Base-by-base conservation (phyloP, 2,888 invertebrate genomes). In the Eilema sororculum region DNA sequence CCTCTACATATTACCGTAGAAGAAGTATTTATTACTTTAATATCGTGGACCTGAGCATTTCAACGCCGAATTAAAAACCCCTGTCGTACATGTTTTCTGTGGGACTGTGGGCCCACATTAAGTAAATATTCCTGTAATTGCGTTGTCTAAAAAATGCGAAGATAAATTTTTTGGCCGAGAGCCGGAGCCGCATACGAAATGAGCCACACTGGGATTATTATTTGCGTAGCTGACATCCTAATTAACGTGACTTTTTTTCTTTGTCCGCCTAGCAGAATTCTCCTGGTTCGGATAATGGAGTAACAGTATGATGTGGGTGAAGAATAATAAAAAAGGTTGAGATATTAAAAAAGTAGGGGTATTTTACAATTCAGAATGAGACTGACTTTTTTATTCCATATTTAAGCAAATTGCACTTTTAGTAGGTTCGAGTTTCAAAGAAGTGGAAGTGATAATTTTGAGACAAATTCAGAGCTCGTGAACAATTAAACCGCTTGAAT, bases 81-180 rank as follows among this genome's bases (percentile, higher is more conserved):
- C 79, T 84, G 84, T 85, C 81, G 78, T 83, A 85, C 86, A 86
- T 89, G 88, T 90, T 89, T 86, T 79, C 81, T 80, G 82, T 77
- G 76, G 83, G 84, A 84, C 79, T 79, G 83, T 78, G 81, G 80
- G n/a, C 80, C 78, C 81, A 85, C 86, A 89, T 91, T 91, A 91
- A 91, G 90, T 91, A 93, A 93, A 92, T 91, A 93, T 89, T 90
- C 86, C 88, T 91, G 90, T 92, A 93, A 93, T 93, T 93, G 92
- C 88, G 89, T 90, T 90, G 89, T 89, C 89, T 89, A 88, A 93
- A 93, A 91, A 93, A 91, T 87, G 88, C 80, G 82, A 86, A 90
- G 89, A 92, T 90, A 91, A 89, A 86, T 91, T 92, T 91, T 91
- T 90, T 89, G 89, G 88, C 86, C 81, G 83, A 86, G 84, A 85